Evolutionary conservation across 2,797 vertebrate genomes (phyloP).

Genomic region (Malurus splendens): DNA sequence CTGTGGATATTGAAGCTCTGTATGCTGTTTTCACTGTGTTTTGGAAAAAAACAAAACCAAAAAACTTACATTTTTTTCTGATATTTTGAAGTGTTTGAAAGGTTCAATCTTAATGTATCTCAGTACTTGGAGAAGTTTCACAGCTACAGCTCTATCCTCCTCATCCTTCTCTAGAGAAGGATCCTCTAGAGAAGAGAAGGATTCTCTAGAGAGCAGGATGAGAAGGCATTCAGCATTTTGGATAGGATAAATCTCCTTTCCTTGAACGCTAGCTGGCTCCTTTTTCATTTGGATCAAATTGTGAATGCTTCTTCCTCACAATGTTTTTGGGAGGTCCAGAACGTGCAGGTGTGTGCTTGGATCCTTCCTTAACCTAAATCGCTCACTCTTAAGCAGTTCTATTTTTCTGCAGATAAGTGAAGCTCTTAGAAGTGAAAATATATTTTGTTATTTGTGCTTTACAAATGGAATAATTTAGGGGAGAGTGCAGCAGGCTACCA

Average conservation of each 20-base stretch:
- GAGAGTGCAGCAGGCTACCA: not conserved
- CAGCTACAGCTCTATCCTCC: not conserved
- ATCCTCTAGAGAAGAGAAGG: no score
- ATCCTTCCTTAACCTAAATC: not conserved
- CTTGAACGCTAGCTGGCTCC: not conserved
- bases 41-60: not conserved
- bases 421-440: conserved; percentile 36
- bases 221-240: not conserved
- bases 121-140: not conserved
- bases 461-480: not conserved
- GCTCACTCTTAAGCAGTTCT: conserved; percentile 23
- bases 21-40: not conserved
- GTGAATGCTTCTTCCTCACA: not conserved
- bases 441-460: conserved; percentile 49
- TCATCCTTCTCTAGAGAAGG: not conserved
- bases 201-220: not conserved
- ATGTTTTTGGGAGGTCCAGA: not conserved
- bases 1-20: conserved; percentile 19
- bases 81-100: conserved; percentile 11
- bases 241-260: not conserved
- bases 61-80: not conserved
- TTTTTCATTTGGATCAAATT: not conserved
- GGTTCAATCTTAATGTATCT: not conserved
- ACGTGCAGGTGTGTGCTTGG: not conserved
- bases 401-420: conserved; percentile 47